Base-by-base conservation (phyloP, 1,140 invertebrate species). In the Nebria ingens region DNA sequence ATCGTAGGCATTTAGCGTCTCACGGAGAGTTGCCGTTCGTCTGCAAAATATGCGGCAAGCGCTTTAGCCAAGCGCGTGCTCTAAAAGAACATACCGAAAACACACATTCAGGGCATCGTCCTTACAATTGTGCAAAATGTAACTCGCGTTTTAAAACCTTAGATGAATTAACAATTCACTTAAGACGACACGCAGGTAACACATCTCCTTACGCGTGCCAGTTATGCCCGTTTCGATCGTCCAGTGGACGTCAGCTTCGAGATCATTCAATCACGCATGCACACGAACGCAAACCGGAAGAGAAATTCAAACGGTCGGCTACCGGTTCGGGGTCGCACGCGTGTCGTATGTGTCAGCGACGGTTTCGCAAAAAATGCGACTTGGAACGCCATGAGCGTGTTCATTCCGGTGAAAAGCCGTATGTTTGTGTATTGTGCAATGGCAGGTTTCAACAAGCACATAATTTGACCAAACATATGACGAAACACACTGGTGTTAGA, bases 391-490 rank as follows among this genome's bases (percentile, higher is more conserved):
- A 69, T 54, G 61, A 59, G 0, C 58, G 67, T 1, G 65, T 67
- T 3, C 80, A 83, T 56, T 82, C 80, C 1, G 81, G 81, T 0
- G 80, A 81, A 53, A 78, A 80, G 57, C 81, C 81, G 0, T 81
- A 83, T 63, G 71, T 73, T 0, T 93, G 89, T 64, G 78, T 77
- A 52, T 83, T 87, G 56, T 93, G 89, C 61, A 76, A 82, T 25
- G 76, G 86, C 58, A 75, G 83, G 4, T 93, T 93, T 68, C 84
- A 87, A 42, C 87, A 91, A 65, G 83, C 89, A 61, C 89, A 91
- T 68, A 91, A 90, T 67, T 73, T 92, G n/a, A 83, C 87, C 1
- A 91, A 91, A 62, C 90, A 93, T 63, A 77, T 90, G 63, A 70
- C 88, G 49, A 84, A 83, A 13, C 89, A 93, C 60, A 87, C 86